phyloP scores from a whole-genome alignment of 2,888 invertebrate genomes.

The Melieria crassipennis region DNA sequence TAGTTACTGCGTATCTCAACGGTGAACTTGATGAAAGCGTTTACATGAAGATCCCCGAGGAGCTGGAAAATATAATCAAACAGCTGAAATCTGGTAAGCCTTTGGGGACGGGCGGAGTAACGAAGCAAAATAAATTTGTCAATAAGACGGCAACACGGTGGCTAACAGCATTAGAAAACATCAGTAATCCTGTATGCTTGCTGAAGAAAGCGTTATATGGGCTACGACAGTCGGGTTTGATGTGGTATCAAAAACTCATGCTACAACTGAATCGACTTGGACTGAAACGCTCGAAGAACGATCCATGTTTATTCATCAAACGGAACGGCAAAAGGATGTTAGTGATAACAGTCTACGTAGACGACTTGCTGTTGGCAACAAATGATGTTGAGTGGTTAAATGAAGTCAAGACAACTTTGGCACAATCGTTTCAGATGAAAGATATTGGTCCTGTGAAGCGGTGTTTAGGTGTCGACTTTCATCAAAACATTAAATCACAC shows the following conservation, averaged over 20 bases:
- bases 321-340: constrained; percentile 32
- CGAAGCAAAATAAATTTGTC: constrained; percentile 1
- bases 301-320: constrained; percentile 39
- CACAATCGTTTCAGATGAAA: constrained; percentile 40
- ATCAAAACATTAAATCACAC: constrained; percentile 30
- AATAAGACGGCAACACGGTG: constrained; percentile 20
- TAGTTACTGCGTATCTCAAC: constrained; percentile 33
- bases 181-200: constrained; percentile 31
- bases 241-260: constrained; percentile 36
- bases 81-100: constrained; percentile 20
- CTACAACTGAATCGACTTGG: constrained; percentile 34
- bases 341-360: constrained; percentile 40
- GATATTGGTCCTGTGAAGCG: constrained; percentile 39
- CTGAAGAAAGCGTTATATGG: constrained; percentile 39
- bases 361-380: constrained; percentile 42
- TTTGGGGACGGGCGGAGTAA: constrained; percentile 1
- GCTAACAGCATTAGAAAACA: constrained; percentile 23
- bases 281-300: constrained; percentile 34
- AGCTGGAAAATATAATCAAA: not conserved
- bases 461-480: constrained; percentile 40
- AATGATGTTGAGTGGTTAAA: constrained; percentile 35
- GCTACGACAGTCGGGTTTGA: constrained; percentile 37
- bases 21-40: constrained; percentile 30
- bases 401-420: constrained; percentile 28
- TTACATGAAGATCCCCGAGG: constrained; percentile 25